Base-by-base conservation (phyloP, 2,113 vertebrate genomes). In the Lipophrys pholis region DNA sequence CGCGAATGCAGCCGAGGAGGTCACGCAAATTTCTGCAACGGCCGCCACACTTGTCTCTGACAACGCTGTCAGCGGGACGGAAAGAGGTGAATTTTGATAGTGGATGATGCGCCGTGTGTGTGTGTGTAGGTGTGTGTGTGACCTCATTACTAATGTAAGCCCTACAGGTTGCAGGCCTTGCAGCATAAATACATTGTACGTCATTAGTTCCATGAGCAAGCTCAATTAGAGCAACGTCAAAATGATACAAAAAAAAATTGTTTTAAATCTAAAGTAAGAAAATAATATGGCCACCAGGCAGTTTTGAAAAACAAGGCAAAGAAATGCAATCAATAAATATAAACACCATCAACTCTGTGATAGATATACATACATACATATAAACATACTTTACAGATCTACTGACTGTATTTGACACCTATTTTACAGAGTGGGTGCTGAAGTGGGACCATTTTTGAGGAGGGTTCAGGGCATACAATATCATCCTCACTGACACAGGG, bases 281-380 rank as follows among this genome's bases (percentile, higher is more conserved):
- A 89, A 87, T 78, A 86, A 91, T 91, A 90, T 80, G 79, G 82
- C 87, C 85, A 84, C 69, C 72, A 85, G 86, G 89, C 85, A 86
- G 80, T 84, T 88, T 81, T 80, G 65, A 80, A 89, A 89, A 87
- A 83, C 71, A 91, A 89, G 76, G 78, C 79, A 91, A 89, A 86
- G 36, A 87, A 90, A 77, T 87, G 57, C 83, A 90, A 89, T 88
- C 77, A 90, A 92, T 92, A 90, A 92, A 92, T 92, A 92, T 88
- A 92, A 90, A 92, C 90, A 92, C 90, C 85, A 87, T 91, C 78
- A 88, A 90, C 83, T 91, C 90, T 93, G 91, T 92, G 90, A 84
- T 89, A 87, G 87, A 92, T 92, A 90, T 91, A 94, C 87, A 93
- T 91, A 93, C 90, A 90, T 89, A 94, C 90, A 93, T 90, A 92